A percentile compares a stretch with the other conserved stretches of the same genome.
Evolutionary conservation across 1,140 invertebrate species (phyloP).

Genomic region (Himalopsyche phryganea): DNA sequence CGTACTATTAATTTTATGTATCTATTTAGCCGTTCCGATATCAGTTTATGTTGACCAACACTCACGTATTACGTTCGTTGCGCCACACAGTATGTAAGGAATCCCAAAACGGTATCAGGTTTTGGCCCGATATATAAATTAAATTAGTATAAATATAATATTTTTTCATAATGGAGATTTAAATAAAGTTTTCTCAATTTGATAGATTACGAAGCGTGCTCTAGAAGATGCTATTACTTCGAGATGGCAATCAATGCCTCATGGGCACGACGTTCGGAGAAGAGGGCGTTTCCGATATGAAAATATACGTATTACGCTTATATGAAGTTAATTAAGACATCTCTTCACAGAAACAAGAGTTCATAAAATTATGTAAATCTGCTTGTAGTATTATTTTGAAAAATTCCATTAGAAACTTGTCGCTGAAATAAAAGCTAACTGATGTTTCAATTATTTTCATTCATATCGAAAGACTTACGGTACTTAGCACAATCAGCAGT

Average conservation of each 20-base stretch:
- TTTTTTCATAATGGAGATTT: conserved; percentile 21
- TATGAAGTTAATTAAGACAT: conserved; percentile 30
- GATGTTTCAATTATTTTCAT: no score
- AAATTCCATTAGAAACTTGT: no score
- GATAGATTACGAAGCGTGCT: conserved; percentile 25
- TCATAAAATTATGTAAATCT: no score
- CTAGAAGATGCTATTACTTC: conserved; percentile 24
- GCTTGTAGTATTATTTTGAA: no score
- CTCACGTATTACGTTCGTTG: conserved; percentile 9
- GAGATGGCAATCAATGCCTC: conserved; percentile 30
- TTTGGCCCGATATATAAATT: conserved; percentile 24
- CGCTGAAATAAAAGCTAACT: no score
- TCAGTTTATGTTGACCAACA: neutral
- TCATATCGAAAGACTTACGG: no score
- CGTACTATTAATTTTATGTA: no score
- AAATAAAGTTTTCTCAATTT: conserved; percentile 27
- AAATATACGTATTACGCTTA: conserved; percentile 15
- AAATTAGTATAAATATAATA: conserved; percentile 29
- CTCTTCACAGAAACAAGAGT: no score
- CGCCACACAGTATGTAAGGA: conserved; percentile 3
- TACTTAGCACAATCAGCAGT: no score
- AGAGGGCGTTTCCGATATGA: conserved; percentile 21
- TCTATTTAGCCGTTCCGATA: no score
- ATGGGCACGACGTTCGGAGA: conserved; percentile 17
- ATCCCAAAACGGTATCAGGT: conserved; percentile 26